These are phyloP conservation scores for Pseudois nayaur DNA, from an alignment of 2,113 vertebrate species.

Conservation along the genomic window DNA sequence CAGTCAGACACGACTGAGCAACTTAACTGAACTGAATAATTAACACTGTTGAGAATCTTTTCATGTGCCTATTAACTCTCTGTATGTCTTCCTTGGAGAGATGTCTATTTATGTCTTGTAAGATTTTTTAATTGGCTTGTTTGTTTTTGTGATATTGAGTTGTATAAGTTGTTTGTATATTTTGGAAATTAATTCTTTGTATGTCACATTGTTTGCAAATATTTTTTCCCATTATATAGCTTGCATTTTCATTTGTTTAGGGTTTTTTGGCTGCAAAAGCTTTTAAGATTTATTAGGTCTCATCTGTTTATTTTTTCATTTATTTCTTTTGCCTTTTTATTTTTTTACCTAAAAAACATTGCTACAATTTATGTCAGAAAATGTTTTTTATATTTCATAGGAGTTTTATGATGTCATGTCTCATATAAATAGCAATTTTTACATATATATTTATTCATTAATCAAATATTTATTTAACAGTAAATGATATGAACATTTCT, in stretches of 20 bases:
- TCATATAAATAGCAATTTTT: neutral
- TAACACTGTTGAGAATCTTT: neutral
- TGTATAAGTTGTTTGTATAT: neutral
- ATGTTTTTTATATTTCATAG: neutral
- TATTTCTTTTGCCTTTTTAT: neutral
- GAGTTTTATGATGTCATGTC: neutral
- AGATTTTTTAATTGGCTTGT: neutral
- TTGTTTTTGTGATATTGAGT: neutral
- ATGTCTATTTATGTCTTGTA: neutral
- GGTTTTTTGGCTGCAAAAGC: neutral
- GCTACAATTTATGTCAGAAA: neutral
- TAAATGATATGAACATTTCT: neutral
- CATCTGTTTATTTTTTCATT: neutral
- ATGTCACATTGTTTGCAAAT: neutral
- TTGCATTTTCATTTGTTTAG: neutral
- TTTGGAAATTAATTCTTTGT: neutral
- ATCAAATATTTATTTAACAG: neutral
- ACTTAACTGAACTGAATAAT: too few species aligned
- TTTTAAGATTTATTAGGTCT: neutral
- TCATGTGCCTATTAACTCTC: neutral
- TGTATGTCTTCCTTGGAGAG: neutral
- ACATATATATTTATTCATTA: neutral
- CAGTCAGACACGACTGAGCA: rapidly evolving
- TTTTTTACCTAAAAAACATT: neutral
- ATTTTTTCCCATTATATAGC: neutral